Conservation (phyloP, 2,888 invertebrate species). For the Cheiracanthium punctorium region DNA sequence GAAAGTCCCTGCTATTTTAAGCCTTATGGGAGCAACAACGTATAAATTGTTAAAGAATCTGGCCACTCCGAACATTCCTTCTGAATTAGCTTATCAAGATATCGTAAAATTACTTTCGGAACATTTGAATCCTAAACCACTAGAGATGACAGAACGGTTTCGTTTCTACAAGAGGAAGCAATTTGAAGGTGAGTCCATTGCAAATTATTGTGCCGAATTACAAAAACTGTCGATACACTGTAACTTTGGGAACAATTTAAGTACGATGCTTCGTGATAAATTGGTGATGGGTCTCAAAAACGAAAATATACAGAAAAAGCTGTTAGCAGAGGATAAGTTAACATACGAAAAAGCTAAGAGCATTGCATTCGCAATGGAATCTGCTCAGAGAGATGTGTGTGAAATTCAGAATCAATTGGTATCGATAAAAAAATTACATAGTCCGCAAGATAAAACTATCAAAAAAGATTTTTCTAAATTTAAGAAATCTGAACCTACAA, state of each 20-base stretch:
- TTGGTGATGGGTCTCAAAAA: conserved; percentile 52
- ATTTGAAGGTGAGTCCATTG: conserved; percentile 49
- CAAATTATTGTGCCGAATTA: conserved; percentile 50
- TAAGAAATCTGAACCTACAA: conserved; percentile 42
- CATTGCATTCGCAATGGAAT: conserved; percentile 54
- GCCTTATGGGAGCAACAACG: conserved; percentile 47
- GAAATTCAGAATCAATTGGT: conserved; percentile 48
- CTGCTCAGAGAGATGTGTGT: conserved; percentile 50
- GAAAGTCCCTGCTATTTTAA: conserved; percentile 39
- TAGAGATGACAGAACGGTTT: conserved; percentile 50
- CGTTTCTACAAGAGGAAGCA: conserved; percentile 51
- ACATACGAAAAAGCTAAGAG: conserved; percentile 49
- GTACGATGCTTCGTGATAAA: conserved; percentile 50
- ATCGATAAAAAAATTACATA: conserved; percentile 38
- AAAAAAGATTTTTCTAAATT: conserved; percentile 51
- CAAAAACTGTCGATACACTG: conserved; percentile 49
- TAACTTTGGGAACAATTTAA: conserved; percentile 46
- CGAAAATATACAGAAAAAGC: conserved; percentile 50
- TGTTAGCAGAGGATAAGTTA: conserved; percentile 52
- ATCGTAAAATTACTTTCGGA: conserved; percentile 48
- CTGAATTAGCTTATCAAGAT: conserved; percentile 45
- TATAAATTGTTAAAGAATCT: conserved; percentile 49
- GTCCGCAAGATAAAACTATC: conserved; percentile 38
- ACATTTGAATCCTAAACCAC: conserved; percentile 48
- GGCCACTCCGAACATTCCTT: conserved; percentile 43